Percentiles rank a stretch among this genome's conserved stretches.
Conservation (phyloP, 2,797 vertebrate genomes). For the Helicolenus hilgendorfi region DNA sequence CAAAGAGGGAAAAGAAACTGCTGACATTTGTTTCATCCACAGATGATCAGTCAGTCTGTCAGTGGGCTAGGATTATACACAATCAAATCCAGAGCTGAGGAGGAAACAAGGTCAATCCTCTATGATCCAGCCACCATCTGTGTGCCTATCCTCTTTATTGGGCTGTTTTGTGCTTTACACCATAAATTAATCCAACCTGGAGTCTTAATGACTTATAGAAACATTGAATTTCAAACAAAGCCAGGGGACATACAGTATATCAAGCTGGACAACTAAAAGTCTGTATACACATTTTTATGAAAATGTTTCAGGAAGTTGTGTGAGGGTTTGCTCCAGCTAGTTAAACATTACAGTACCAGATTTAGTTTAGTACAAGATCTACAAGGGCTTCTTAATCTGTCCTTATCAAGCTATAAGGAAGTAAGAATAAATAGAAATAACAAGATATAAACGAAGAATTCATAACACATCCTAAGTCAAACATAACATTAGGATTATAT, state of each 20-base stretch:
- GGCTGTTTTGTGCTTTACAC: slow-evolving; percentile 63
- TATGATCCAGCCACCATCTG: slow-evolving; percentile 82
- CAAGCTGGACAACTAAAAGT: not conserved
- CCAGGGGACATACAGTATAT: not conserved
- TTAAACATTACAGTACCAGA: slow-evolving; percentile 18
- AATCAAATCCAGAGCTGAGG: slow-evolving; percentile 78
- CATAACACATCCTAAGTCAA: not conserved
- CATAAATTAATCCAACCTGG: slow-evolving; percentile 56
- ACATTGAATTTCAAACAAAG: slow-evolving; percentile 22
- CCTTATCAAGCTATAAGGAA: not conserved
- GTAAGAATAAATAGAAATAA: not conserved
- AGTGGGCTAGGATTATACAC: slow-evolving; percentile 73
- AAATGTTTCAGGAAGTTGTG: not conserved
- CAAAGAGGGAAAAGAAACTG: slow-evolving; percentile 53
- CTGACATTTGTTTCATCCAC: slow-evolving; percentile 64
- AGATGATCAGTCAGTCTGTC: slow-evolving; percentile 78
- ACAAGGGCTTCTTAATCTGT: not conserved
- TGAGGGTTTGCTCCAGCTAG: not conserved
- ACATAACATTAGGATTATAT: not conserved
- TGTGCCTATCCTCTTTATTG: slow-evolving; percentile 64
- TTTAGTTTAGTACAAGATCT: not conserved
- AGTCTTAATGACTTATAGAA: slow-evolving; percentile 11
- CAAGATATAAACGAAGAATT: not conserved
- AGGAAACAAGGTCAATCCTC: slow-evolving; percentile 84
- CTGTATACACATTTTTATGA: not conserved